Evolutionary conservation across 1,140 invertebrate species (phyloP), one percentile per base, ranked within the genome.

Genomic region (Hermetia illucens): DNA sequence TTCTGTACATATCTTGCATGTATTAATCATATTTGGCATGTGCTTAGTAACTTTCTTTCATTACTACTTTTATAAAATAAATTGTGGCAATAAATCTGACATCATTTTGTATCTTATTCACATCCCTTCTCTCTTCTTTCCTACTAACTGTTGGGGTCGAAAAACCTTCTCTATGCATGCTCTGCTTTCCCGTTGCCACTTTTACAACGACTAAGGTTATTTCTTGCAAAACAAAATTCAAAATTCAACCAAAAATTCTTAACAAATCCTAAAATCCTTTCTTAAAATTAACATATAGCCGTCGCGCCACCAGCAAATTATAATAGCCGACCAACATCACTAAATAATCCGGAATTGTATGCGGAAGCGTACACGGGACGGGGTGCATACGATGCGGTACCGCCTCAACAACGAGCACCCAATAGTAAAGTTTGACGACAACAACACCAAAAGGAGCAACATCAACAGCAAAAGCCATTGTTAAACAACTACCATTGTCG

Each of bases 291-390:
- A 12, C 32, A 16, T 45, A 42, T 59, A 77, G 74, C 71, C 64
- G 72, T 70, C 64, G 74, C 70, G 52, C 72, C 69, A 54, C 74
- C 72, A 60, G 68, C 71, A 58, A 60, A 55, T 60, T 63, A 56
- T 53, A 64, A 65, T 62, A 60, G 63, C 56, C 63, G 69, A 43
- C 60, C 65, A 52, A 50, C 52, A 37, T 58, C 55, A 44, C 38
- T 58, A 50, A 71, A 70, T 48, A 70, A 72, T 50, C 68, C 69
- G 43, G 71, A 73, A 48, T 49, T 68, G 40, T 76, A 77, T 55
- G 73, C 74, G 44, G 72, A 72, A 46, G 74, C 74, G 45, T 76
- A 75, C 56, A 58, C 67, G 52, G 68, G 71, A 54, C 64, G 68
- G 52, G 51, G 65, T 55, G 63, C 62, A 46, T 53, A 63, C 55